Percentiles rank a stretch among this genome's conserved stretches.
These are phyloP conservation scores for Thymelicus sylvestris DNA, from an alignment of 2,888 invertebrate species.

Conservation along the genomic window DNA sequence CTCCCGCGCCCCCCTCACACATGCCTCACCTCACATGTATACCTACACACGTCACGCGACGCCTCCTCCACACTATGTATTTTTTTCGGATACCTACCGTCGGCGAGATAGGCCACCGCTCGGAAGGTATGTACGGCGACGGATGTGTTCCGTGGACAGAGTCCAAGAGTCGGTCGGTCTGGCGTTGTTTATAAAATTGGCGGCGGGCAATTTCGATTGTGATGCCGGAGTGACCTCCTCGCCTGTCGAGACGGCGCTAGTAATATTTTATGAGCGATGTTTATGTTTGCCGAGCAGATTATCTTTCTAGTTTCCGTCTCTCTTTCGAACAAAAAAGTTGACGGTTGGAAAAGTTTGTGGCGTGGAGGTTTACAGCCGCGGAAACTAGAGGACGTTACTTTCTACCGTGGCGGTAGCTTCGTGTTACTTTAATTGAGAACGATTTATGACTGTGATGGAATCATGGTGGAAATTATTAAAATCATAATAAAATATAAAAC, in stretches of 20 bases:
- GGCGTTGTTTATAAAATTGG: conserved; percentile 9
- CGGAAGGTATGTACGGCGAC: neutral
- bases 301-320: conserved; percentile 18
- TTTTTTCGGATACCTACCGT: conserved; percentile 71
- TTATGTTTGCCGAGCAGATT: conserved; percentile 15
- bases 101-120: conserved; percentile 13
- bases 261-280: conserved; percentile 28
- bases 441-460: neutral
- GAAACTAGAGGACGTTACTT: conserved; percentile 36
- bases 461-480: too few relatives aligned
- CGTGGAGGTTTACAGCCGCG: conserved; percentile 20
- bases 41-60: conserved; percentile 79
- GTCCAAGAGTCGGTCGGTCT: neutral
- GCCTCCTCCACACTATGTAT: conserved; percentile 74
- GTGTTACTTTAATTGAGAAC: neutral
- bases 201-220: neutral
- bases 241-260: conserved; percentile 4
- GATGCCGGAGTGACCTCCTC: conserved; percentile 14
- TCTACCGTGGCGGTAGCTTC: conserved; percentile 2
- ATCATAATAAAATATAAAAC: too few relatives aligned
- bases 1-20: conserved; percentile 55
- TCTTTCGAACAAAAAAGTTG: conserved; percentile 24
- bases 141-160: neutral
- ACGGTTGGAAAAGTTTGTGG: conserved; percentile 29
- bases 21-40: conserved; percentile 68